Evolutionary conservation across 2,113 vertebrate genomes (phyloP), one percentile per base, ranked within the genome.

Genomic region (Indri indri): DNA sequence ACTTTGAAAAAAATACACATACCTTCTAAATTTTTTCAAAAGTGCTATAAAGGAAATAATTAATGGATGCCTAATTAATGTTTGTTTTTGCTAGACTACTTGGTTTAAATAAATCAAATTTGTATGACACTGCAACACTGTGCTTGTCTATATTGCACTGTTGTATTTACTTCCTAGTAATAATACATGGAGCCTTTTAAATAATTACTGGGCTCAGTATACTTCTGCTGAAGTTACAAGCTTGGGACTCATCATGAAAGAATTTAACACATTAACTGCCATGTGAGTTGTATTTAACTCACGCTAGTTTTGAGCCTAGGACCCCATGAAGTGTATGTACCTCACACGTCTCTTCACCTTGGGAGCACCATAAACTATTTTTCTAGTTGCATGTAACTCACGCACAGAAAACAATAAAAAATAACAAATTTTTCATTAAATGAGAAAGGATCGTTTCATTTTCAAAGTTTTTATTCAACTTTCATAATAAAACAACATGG

Each of bases 31-130:
- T 52, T 57, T 94, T 82, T 89, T 20, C 25, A 20, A 68, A 92
- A 54, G 23, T 63, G 10, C 8, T 88, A 0, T 22, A 90, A 70
- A 87, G 52, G 40, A 85, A 81, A n/a, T 82, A 82, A 40, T n/a
- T 40, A 88, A 84, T 88, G 2, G 27, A 34, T 81, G 7, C 16
- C 68, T 59, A 71, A 74, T 74, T 74, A 76, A 45, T 68, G 20
- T 52, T 88, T 71, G 17, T 85, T 94, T 94, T 88, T 70, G 2
- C 47, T 54, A 77, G 57, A 52, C 2, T 94, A 6, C 25, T 50
- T 76, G 10, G 16, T 66, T 90, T 95, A 94, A 76, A 47, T 66
- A 84, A 27, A 12, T 66, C 61, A 82, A 91, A 89, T 91, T 79
- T 91, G 45, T 45, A 25, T 50, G 86, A 68, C 16, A 81, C 45